These are phyloP conservation scores for Lissonota sp. DNA, from an alignment of 2,888 invertebrate species.

Conservation along the genomic window DNA sequence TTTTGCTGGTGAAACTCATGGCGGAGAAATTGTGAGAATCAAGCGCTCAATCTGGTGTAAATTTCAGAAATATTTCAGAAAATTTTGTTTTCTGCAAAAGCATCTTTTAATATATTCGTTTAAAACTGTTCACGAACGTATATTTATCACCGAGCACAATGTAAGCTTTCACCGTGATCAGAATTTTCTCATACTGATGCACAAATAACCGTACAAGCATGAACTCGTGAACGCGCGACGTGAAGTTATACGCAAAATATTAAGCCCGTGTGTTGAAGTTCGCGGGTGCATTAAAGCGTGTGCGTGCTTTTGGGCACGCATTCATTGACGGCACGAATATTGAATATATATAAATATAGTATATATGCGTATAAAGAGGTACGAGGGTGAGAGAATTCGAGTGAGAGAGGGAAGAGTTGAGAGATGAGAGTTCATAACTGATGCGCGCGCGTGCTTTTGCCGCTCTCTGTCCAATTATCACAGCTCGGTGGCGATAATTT, in stretches of 20 bases:
- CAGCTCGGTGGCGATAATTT: conserved; percentile 78
- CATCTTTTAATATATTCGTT: no score
- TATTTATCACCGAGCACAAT: no score
- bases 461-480: conserved; percentile 75
- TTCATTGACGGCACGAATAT: conserved; percentile 18
- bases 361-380: neutral
- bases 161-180: conserved; percentile 13
- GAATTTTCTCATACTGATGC: neutral
- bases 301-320: conserved; percentile 14
- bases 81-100: no score
- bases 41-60: no score
- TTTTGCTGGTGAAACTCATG: no score
- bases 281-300: conserved; percentile 13
- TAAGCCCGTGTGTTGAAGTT: conserved; percentile 5
- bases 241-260: neutral
- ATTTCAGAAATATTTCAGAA: no score
- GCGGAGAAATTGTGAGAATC: no score
- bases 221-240: neutral
- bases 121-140: no score
- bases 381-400: neutral
- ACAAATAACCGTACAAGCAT: neutral
- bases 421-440: conserved; percentile 30
- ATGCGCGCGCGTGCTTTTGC: conserved; percentile 47
- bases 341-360: neutral
- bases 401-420: conserved; percentile 1